Evolutionary conservation across 1,140 invertebrate genomes (phyloP).

Genomic region (Drosophila lowei): DNA sequence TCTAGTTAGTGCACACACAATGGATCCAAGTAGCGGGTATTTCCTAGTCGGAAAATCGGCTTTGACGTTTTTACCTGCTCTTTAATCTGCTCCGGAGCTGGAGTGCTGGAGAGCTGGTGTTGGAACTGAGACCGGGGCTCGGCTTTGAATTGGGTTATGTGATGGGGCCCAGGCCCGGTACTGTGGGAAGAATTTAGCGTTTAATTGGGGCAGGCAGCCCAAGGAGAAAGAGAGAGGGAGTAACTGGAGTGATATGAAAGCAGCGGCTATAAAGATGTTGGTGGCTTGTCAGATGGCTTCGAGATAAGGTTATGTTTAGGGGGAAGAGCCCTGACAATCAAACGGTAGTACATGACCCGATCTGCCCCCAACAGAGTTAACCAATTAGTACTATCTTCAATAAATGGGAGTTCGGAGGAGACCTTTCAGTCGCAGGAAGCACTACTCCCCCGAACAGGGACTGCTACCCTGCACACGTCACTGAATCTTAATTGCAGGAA

Average conservation of each 20-base stretch:
- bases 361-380: conserved; percentile 1
- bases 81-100: conserved; percentile 42
- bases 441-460: too few relatives aligned
- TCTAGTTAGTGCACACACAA: too few relatives aligned
- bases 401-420: conserved; percentile 8
- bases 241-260: neutral
- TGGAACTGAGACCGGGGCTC: conserved; percentile 20
- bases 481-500: conserved; percentile 73
- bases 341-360: conserved; percentile 46
- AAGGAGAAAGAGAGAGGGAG: conserved; percentile 24
- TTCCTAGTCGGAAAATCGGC: too few relatives aligned
- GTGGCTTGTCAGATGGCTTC: conserved; percentile 32
- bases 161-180: conserved; percentile 12
- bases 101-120: conserved; percentile 11
- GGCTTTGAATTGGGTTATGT: conserved; percentile 52
- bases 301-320: conserved; percentile 48
- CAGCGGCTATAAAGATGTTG: conserved; percentile 53
- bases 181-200: conserved; percentile 58
- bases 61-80: too few relatives aligned
- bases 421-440: too few relatives aligned
- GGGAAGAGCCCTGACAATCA: conserved; percentile 41
- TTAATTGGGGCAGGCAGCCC: conserved; percentile 46
- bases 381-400: conserved; percentile 37
- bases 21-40: too few relatives aligned
- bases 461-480: conserved; percentile 5